These are phyloP conservation scores for Dissostichus mawsoni DNA, from an alignment of 2,113 vertebrate species.

Conservation along the genomic window DNA sequence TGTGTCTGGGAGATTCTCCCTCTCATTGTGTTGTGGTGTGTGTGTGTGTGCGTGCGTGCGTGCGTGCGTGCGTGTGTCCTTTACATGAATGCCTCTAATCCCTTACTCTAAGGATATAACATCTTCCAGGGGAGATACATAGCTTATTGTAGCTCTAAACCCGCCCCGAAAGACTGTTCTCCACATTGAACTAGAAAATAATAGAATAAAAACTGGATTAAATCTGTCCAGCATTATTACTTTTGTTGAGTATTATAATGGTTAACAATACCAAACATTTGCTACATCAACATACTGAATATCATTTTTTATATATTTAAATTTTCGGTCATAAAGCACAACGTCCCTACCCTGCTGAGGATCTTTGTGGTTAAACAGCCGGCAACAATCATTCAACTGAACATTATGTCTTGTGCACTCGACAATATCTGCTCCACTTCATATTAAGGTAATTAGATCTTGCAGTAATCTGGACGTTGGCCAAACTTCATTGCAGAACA, in stretches of 20 bases:
- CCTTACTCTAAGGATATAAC: slow-evolving; percentile 21
- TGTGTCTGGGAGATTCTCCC: not conserved
- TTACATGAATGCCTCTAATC: slow-evolving; percentile 32
- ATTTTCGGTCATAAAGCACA: not conserved
- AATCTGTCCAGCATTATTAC: slow-evolving; percentile 1
- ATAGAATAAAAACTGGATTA: slow-evolving; percentile 11
- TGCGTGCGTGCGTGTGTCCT: not conserved
- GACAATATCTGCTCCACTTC: slow-evolving; percentile 54
- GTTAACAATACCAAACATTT: slow-evolving; percentile 20
- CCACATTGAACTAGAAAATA: slow-evolving; percentile 19
- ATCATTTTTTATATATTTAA: not conserved
- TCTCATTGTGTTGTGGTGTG: slow-evolving; percentile 3
- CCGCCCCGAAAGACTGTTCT: not conserved
- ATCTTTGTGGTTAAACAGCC: slow-evolving; percentile 33
- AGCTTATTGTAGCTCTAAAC: slow-evolving; percentile 35
- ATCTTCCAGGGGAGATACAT: slow-evolving; percentile 18
- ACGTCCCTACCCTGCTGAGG: slow-evolving; percentile 4
- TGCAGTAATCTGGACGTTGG: slow-evolving; percentile 54
- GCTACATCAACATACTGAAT: not conserved
- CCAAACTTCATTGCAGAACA: slow-evolving; percentile 47
- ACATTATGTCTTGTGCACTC: slow-evolving; percentile 40
- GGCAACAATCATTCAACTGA: slow-evolving; percentile 2
- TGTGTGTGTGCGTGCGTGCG: not conserved
- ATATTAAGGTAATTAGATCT: slow-evolving; percentile 59
- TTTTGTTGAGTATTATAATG: slow-evolving; percentile 32